Conservation (phyloP, 2,888 invertebrate genomes). For the Dolichopus griseipennis region DNA sequence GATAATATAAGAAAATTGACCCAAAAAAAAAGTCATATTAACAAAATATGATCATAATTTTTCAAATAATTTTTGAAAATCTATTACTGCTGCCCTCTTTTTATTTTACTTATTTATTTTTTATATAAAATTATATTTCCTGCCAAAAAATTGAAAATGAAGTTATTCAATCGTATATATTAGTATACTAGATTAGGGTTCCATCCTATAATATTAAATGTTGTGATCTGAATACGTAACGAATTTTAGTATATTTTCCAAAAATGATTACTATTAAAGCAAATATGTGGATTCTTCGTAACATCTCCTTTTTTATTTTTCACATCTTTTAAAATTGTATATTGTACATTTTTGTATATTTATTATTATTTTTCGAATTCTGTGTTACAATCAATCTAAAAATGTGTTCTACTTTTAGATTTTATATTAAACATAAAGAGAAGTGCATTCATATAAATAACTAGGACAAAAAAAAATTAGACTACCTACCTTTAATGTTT, state of each 20-base stretch:
- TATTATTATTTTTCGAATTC: too few species aligned
- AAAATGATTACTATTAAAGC: background rate
- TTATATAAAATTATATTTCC: background rate
- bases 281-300: background rate
- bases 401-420: background rate
- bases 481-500: too few species aligned
- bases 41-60: too few species aligned
- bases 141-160: background rate
- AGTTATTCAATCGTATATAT: background rate
- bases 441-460: too few species aligned
- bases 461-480: too few species aligned
- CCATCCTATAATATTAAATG: background rate
- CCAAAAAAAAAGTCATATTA: too few species aligned
- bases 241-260: background rate
- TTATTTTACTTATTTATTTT: background rate
- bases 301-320: background rate
- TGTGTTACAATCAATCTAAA: background rate
- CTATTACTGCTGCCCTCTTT: background rate
- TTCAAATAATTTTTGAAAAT: too few species aligned
- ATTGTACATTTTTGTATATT: too few species aligned
- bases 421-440: too few species aligned
- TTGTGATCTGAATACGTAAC: conserved; percentile 1
- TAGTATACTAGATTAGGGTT: background rate
- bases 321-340: background rate
- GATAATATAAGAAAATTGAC: too few species aligned